These are phyloP conservation scores for Dipodomys ordii DNA, from an alignment of 2,113 vertebrate species.

Conservation along the genomic window DNA sequence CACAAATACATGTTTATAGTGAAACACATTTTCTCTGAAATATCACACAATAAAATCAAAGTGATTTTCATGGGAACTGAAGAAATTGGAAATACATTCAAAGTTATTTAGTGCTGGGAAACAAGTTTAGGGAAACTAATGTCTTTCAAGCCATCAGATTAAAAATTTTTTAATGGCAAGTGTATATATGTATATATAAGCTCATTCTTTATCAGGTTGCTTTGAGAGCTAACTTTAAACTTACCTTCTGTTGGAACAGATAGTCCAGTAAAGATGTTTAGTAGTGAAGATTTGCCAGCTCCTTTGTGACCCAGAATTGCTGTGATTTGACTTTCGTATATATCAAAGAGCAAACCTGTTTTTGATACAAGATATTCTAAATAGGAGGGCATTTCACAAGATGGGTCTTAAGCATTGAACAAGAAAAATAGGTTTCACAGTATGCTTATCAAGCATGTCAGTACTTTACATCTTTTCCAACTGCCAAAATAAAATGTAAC, in stretches of 20 bases:
- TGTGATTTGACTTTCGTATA: constrained; percentile 96
- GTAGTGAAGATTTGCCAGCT: constrained; percentile 94
- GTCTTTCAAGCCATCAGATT: neutral
- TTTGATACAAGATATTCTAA: constrained; percentile 32
- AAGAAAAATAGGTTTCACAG: neutral
- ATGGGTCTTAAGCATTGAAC: neutral
- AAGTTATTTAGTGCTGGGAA: neutral
- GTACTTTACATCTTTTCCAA: neutral
- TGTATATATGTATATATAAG: no score
- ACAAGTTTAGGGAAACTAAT: neutral
- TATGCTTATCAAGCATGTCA: neutral
- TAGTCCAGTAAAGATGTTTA: constrained; percentile 93
- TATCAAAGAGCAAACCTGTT: constrained; percentile 91
- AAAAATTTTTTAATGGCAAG: neutral
- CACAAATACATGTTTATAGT: neutral
- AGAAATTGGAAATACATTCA: neutral
- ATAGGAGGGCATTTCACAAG: neutral
- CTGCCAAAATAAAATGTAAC: constrained; percentile 1
- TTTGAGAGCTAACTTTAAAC: neutral
- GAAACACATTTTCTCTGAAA: neutral
- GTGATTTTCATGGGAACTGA: neutral
- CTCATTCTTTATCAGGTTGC: neutral
- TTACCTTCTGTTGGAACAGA: constrained; percentile 90
- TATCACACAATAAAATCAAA: neutral
- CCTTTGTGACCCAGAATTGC: constrained; percentile 95